Evolutionary conservation across 2,888 invertebrate genomes (phyloP).

Genomic region (Pardosa pseudoannulata): DNA sequence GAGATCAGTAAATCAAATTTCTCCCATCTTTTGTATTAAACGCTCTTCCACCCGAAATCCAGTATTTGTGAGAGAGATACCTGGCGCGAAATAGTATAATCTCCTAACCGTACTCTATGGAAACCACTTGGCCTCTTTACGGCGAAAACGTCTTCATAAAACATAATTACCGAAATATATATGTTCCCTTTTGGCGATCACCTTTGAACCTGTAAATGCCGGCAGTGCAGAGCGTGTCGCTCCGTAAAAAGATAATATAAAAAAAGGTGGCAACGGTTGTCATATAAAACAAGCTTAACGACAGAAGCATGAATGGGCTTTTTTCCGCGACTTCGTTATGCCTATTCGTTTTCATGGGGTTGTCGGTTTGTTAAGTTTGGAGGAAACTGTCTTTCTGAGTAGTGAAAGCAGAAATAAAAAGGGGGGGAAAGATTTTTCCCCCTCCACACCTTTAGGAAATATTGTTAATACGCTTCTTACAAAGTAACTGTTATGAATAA

Average conservation of each 20-base stretch:
- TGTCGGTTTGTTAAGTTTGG: not conserved
- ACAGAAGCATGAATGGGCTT: constrained; percentile 37
- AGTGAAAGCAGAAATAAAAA: not conserved
- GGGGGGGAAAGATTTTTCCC: not conserved
- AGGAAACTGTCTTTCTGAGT: not conserved
- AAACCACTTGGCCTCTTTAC: not conserved
- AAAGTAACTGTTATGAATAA: no score
- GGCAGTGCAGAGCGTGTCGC: not conserved
- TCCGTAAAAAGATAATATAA: not conserved
- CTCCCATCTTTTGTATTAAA: no score
- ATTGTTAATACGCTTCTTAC: no score
- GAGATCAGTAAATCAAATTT: no score
- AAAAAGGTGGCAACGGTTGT: constrained; percentile 37
- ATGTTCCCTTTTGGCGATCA: constrained; percentile 11
- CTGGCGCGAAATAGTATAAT: not conserved
- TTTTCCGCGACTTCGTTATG: not conserved
- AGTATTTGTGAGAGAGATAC: not conserved
- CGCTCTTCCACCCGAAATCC: not conserved
- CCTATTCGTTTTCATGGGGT: not conserved
- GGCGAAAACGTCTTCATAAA: constrained; percentile 46
- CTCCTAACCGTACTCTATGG: not conserved
- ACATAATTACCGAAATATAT: constrained; percentile 19
- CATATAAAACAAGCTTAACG: constrained; percentile 69
- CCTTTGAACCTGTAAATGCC: constrained; percentile 19
- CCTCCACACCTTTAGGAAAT: not conserved